Conservation (phyloP, 2,797 vertebrate species). For the Parauchenoglanis ngamensis region DNA sequence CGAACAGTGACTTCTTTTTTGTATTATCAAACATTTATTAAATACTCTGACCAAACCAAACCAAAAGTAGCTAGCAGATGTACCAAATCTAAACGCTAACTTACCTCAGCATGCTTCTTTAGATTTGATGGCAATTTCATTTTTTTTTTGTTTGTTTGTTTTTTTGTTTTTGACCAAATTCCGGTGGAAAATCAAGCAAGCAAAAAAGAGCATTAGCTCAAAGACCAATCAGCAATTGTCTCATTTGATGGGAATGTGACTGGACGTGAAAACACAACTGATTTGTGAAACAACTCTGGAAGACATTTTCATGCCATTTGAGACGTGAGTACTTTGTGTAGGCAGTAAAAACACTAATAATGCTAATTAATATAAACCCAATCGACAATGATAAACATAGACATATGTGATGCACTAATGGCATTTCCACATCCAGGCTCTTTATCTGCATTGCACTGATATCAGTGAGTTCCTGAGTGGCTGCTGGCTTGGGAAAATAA, state of each 20-base stretch:
- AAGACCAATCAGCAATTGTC: background rate
- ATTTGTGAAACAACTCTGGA: background rate
- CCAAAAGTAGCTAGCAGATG: background rate
- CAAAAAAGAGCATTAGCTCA: background rate
- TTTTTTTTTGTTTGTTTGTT: background rate
- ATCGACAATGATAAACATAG: background rate
- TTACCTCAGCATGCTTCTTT: background rate
- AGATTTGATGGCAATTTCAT: too few species aligned
- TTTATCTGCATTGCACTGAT: constrained; percentile 48
- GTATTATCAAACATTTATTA: background rate
- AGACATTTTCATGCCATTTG: background rate
- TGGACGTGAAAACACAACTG: too few species aligned
- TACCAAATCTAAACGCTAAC: background rate
- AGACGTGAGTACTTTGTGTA: background rate
- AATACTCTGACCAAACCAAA: background rate
- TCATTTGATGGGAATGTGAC: background rate
- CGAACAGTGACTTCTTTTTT: background rate
- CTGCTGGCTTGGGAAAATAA: constrained; percentile 30
- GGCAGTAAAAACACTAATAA: too few species aligned
- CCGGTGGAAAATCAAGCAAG: background rate
- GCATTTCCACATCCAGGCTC: constrained; percentile 5
- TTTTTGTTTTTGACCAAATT: too few species aligned
- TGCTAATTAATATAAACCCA: background rate
- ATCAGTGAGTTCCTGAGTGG: constrained; percentile 45
- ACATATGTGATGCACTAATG: background rate